Percentiles rank a stretch among this genome's conserved stretches.
These are phyloP conservation scores for Sycophila sp. DNA, from an alignment of 1,140 invertebrate genomes.

Conservation along the genomic window DNA sequence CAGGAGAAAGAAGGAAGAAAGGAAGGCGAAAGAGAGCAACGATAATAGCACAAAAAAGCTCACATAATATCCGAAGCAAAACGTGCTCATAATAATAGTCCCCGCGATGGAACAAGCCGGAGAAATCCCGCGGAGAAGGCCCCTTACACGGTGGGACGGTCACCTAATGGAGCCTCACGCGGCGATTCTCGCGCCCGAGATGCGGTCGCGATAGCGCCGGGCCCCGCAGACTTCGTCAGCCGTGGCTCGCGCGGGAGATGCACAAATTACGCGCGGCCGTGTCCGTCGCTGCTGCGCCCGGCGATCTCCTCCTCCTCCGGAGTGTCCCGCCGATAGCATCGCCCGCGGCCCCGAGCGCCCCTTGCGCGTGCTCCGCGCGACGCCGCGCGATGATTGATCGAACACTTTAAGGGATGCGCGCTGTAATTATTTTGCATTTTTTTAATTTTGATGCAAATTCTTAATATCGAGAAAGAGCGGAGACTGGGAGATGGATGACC, in stretches of 20 bases:
- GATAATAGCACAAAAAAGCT: constrained; percentile 23
- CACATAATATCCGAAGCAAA: no score
- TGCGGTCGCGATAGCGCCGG: constrained; percentile 20
- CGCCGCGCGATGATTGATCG: constrained; percentile 23
- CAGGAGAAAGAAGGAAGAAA: not conserved
- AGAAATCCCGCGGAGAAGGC: not conserved
- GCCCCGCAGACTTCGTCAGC: constrained; percentile 6
- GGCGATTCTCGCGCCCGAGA: constrained; percentile 26
- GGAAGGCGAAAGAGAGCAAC: not conserved
- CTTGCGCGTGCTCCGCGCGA: no score
- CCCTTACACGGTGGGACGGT: not conserved
- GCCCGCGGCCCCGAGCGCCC: no score
- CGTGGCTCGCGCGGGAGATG: not conserved
- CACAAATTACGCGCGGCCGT: constrained; percentile 14
- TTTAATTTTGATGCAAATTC: constrained; percentile 17
- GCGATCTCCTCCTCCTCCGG: no score
- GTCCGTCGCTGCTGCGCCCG: not conserved
- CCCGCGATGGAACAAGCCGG: no score
- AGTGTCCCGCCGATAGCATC: constrained; percentile 8
- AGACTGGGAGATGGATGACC: no score
- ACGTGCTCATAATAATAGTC: no score
- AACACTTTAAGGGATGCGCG: not conserved
- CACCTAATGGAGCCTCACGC: constrained; percentile 32
- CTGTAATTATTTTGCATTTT: constrained; percentile 15
- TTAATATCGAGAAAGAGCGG: not conserved